phyloP scores from a whole-genome alignment of 2,888 invertebrate species.

The Caenorhabditis macrosperma region DNA sequence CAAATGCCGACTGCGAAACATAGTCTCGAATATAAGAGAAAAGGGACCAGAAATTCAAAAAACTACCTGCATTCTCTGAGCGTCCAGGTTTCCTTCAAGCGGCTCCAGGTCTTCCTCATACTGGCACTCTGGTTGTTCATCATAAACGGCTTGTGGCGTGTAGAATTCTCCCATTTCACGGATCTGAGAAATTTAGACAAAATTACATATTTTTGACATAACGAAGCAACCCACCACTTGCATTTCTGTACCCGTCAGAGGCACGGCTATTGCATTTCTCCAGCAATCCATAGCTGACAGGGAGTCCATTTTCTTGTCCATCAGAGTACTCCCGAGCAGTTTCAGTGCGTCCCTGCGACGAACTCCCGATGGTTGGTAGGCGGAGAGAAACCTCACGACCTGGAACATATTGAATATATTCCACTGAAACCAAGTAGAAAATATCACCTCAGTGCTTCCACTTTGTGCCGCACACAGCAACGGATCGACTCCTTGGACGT shows the following conservation, averaged over 20 bases:
- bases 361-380: constrained; percentile 15
- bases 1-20: constrained; percentile 5
- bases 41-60: constrained; percentile 7
- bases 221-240: not conserved
- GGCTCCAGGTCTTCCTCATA: constrained; percentile 89
- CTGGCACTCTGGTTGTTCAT: constrained; percentile 89
- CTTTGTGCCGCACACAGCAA: constrained; percentile 91
- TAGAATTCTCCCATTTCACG: constrained; percentile 22
- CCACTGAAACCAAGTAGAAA: not conserved
- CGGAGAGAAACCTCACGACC: constrained; percentile 55
- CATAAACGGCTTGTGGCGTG: constrained; percentile 85
- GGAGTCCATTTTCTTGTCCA: constrained; percentile 72
- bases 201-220: not conserved
- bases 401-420: constrained; percentile 1
- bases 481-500: constrained; percentile 89
- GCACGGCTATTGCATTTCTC: constrained; percentile 58
- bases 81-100: constrained; percentile 92
- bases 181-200: no score
- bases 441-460: constrained; percentile 80
- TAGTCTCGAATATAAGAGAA: not conserved
- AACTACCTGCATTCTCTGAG: constrained; percentile 88
- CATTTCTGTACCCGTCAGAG: constrained; percentile 36
- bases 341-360: constrained; percentile 66
- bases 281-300: constrained; percentile 85
- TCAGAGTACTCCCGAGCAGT: constrained; percentile 64